These are phyloP conservation scores for Bombyx mori DNA, from an alignment of 1,140 invertebrate genomes.

Conservation along the genomic window ASM3026992v2 NC_085109.1:6052001-6052500, in stretches of 20 bases:
- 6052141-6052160: conserved; percentile 30
- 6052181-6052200: conserved; percentile 21
- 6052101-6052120: conserved; percentile 33
- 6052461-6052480: too few species aligned
- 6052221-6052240: conserved; percentile 1
- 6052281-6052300: not conserved
- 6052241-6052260: not conserved
- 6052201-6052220: too few species aligned
- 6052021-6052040: conserved; percentile 8
- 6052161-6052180: conserved; percentile 43
- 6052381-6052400: too few species aligned
- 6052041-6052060: conserved; percentile 7
- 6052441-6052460: too few species aligned
- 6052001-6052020: not conserved
- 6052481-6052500: too few species aligned
- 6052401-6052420: too few species aligned
- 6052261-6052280: not conserved
- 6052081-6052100: conserved; percentile 28
- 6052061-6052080: conserved; percentile 11
- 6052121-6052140: conserved; percentile 31
- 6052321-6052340: too few species aligned
- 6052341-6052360: too few species aligned
- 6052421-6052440: too few species aligned
- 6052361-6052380: too few species aligned
- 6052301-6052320: too few species aligned